These are phyloP conservation scores for Dryobates pubescens DNA, from an alignment of 2,797 vertebrate species.

Conservation along the genomic window DNA sequence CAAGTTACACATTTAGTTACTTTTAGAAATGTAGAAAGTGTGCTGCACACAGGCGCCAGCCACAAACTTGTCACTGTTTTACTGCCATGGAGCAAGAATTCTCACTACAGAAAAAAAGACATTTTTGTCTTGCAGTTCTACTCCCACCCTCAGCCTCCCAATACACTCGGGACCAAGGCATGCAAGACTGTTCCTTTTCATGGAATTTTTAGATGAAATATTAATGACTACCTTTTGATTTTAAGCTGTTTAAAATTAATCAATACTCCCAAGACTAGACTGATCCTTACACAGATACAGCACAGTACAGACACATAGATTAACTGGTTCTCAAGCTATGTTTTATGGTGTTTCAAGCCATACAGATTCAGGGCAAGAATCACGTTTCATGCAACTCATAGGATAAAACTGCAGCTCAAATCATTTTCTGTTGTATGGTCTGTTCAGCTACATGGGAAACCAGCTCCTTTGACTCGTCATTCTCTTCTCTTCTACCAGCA, in stretches of 20 bases:
- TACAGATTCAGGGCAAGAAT: not conserved
- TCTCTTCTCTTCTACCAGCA: not conserved
- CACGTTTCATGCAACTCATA: fast-evolving
- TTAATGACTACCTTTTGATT: not conserved
- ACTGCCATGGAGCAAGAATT: not conserved
- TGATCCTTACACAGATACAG: not conserved
- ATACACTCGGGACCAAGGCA: not conserved
- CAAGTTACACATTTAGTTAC: not conserved
- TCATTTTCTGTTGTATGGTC: not conserved
- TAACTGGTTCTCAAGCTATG: not conserved
- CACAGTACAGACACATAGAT: not conserved
- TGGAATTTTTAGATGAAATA: not conserved
- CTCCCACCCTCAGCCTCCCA: not conserved
- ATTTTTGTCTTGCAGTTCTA: not conserved
- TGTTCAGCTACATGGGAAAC: not conserved
- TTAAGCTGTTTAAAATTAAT: not conserved
- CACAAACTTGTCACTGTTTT: not conserved
- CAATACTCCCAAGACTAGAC: not conserved
- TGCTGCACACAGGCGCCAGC: not conserved
- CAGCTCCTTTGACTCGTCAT: not conserved
- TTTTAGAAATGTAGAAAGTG: not conserved
- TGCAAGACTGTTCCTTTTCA: not conserved
- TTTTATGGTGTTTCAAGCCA: not conserved
- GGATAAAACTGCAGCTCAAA: fast-evolving
- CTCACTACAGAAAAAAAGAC: not conserved